Base-by-base conservation (phyloP, 2,888 invertebrate species). In the Tipula vernalis region DNA sequence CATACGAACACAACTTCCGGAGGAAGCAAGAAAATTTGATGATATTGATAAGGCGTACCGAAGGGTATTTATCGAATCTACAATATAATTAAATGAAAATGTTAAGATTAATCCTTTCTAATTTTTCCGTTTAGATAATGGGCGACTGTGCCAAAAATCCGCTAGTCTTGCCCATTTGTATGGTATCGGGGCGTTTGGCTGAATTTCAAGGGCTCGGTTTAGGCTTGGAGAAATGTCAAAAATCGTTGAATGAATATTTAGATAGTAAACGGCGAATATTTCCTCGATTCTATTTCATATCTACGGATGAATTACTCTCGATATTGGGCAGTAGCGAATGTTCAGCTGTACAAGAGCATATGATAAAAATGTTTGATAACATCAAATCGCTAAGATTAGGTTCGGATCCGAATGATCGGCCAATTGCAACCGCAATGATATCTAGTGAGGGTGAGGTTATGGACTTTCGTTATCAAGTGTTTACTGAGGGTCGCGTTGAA, bases 291-390 rank as follows among this genome's bases (percentile, higher is more conserved):
- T 98, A 96, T 92, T 98, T 98, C 91, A 96, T 98, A 90, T 98
- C 98, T 3, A 98, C 98, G 41, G 98, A 98, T 89, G 98, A 98
- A 91, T 91, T 98, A 88, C 93, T 98, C 6, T 96, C 96, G 2
- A 97, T 98, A 89, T 93, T 98, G 86, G 98, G 98, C 13, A 97
- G 96, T 90, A 96, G 95, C 88, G 95, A 96, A 88, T 95, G 96
- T 10, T 93, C 93, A 86, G 95, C 96, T 89, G 97, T 98, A 8
- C 98, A 98, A 91, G 97, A 98, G 89, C 97, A 98, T 90, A 96
- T 98, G 93, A 96, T 97, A 87, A 98, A 98, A 94, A 98, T 98
- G 97, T 98, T 97, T 91, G 98, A 98, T 91, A 98, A 98, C 89
- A 95, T 98, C 42, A 95, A 95, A 88, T 93, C 95, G 18, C 92